A percentile compares a stretch with the other conserved stretches of the same genome.
Evolutionary conservation across 2,797 vertebrate species (phyloP).

Genomic region (Rhinatrema bivittatum): DNA sequence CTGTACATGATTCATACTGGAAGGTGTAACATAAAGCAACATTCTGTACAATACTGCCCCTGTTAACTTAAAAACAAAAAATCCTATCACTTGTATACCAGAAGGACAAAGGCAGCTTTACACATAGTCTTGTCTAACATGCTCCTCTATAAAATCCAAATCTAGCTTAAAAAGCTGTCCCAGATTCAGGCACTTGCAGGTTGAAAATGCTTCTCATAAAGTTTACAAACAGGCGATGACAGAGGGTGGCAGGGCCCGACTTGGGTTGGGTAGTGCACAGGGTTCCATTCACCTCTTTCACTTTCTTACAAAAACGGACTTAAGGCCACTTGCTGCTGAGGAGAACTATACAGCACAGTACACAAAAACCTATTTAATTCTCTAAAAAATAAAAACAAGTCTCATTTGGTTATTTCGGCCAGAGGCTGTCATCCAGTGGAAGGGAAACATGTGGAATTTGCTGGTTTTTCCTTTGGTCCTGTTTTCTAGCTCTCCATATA

Average conservation of each 20-base stretch:
- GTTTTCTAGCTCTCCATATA: conserved; percentile 2
- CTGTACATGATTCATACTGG: conserved; percentile 61
- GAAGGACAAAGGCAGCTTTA: conserved; percentile 11
- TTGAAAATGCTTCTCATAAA: conserved; percentile 18
- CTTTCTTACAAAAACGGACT: conserved; percentile 38
- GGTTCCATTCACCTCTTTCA: conserved; percentile 35
- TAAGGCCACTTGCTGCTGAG: conserved; percentile 35
- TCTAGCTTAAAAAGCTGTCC: conserved; percentile 9
- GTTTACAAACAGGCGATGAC: conserved; percentile 30
- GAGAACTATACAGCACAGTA: conserved; percentile 24
- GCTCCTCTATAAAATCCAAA: conserved; percentile 31
- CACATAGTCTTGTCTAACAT: conserved; percentile 32
- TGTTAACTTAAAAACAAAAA: conserved; percentile 27
- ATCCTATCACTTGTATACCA: too few species aligned
- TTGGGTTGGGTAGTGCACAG: conserved; percentile 43
- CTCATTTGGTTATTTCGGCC: conserved; percentile 12
- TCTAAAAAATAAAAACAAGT: conserved; percentile 21
- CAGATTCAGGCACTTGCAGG: conserved; percentile 9
- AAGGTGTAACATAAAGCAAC: conserved; percentile 40
- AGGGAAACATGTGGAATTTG: conserved; percentile 15
- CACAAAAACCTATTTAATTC: conserved; percentile 23
- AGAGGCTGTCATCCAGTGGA: conserved; percentile 16
- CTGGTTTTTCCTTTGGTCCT: conserved; percentile 2
- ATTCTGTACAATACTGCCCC: conserved; percentile 40
- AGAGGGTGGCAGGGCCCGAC: too few species aligned